A percentile compares a stretch with the other conserved stretches of the same genome.
Conservation (phyloP, 2,797 vertebrate genomes). For the Gallinago solitaria region DNA sequence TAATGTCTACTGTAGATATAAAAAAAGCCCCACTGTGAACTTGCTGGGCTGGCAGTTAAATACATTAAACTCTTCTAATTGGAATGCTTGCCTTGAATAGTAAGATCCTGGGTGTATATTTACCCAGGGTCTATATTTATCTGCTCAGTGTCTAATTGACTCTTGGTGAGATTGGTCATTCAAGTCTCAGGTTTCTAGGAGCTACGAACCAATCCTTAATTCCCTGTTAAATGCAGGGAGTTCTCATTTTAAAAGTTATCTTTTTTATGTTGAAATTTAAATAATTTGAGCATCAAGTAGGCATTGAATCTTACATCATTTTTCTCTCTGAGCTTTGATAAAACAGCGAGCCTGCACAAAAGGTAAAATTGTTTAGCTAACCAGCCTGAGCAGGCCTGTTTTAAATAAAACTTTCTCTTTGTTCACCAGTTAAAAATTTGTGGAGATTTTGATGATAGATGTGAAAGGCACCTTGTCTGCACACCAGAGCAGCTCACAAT, state of each 20-base stretch:
- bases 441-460: background rate
- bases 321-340: background rate
- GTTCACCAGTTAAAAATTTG: background rate
- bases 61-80: background rate
- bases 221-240: background rate
- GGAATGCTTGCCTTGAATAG: background rate
- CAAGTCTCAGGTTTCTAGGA: background rate
- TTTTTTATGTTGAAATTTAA: background rate
- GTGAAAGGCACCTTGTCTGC: constrained; percentile 7
- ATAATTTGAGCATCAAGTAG: background rate
- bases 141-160: background rate
- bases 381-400: background rate
- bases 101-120: background rate
- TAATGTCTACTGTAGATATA: background rate
- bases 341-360: background rate
- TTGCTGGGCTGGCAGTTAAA: background rate
- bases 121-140: background rate
- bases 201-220: background rate
- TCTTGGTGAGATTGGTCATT: background rate
- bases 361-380: background rate
- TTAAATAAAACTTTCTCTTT: background rate
- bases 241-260: background rate
- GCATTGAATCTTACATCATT: background rate
- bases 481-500: background rate
- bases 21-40: background rate